Percentiles rank a stretch among this genome's conserved stretches.
These are phyloP conservation scores for Champsocephalus gunnari DNA, from an alignment of 2,797 vertebrate genomes.

Conservation along the genomic window DNA sequence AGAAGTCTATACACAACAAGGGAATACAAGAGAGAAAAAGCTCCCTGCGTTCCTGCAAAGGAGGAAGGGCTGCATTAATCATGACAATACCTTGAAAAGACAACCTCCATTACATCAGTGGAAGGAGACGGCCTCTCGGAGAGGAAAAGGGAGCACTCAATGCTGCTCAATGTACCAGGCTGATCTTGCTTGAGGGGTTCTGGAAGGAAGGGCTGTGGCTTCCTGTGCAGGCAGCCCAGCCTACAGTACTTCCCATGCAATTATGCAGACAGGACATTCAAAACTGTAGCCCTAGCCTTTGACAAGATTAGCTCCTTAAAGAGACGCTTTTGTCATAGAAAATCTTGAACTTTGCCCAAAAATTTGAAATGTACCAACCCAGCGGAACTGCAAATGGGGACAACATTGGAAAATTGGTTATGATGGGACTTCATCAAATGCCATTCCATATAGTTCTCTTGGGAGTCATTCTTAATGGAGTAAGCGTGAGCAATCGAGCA, in stretches of 20 bases:
- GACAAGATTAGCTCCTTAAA: constrained; percentile 59
- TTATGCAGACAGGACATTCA: constrained; percentile 47
- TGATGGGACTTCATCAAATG: constrained; percentile 31
- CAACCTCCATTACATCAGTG: constrained; percentile 74
- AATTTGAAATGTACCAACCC: constrained; percentile 27
- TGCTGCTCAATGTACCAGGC: constrained; percentile 53
- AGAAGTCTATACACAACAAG: constrained; percentile 53
- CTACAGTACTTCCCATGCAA: constrained; percentile 62
- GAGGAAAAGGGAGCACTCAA: constrained; percentile 62
- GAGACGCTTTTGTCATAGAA: constrained; percentile 56
- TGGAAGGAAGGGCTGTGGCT: constrained; percentile 61
- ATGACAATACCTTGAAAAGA: constrained; percentile 81
- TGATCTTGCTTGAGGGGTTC: constrained; percentile 63
- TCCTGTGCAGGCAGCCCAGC: constrained; percentile 50
- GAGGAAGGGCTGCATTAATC: constrained; percentile 79
- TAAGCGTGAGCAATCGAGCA: constrained; percentile 24
- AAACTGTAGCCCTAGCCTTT: constrained; percentile 36
- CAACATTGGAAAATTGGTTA: constrained; percentile 39
- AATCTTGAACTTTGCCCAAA: constrained; percentile 53
- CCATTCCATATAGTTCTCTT: constrained; percentile 6
- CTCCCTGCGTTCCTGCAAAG: constrained; percentile 53
- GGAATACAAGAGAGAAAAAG: constrained; percentile 56
- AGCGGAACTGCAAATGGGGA: constrained; percentile 6
- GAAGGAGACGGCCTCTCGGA: constrained; percentile 55
- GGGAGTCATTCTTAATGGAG: constrained; percentile 23